Evolutionary conservation across 1,140 invertebrate genomes (phyloP), one percentile per base, ranked within the genome.

Genomic region (Lysiphlebus fabarum): DNA sequence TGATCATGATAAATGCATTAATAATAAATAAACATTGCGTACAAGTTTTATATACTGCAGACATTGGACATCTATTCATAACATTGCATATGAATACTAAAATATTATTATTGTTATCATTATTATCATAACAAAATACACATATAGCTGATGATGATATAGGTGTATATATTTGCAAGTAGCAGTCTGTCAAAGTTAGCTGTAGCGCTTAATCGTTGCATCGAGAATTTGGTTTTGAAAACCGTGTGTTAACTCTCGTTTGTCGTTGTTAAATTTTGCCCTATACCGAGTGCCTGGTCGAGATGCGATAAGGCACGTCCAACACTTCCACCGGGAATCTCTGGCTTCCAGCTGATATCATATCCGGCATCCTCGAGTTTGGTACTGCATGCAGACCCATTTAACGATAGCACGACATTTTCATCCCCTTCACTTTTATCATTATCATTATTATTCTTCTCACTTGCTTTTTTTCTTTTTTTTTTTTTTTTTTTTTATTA

Each of bases 221-320:
- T 34, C 47, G 17, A 26, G 17, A 26, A 4, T 26, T 26, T 26
- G 17, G 17, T 26, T 26, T n/a, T 26, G 17, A 26, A 26, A 26
- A 26, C 17, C 17, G 17, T 26, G 17, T 26, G 17, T 26, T 26
- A 26, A 26, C 17, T 26, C 17, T 26, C 17, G 17, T 26, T 26
- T 2, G 17, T 26, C 17, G 17, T 26, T 5, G 12, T 56, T 47
- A 65, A 65, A 66, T 63, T 47, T 67, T 65, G 64, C 62, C 67
- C 68, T 9, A 38, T 34, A 44, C 11, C 33, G 67, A 67, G 65
- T 70, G 74, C 70, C 73, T 76, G 74, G 71, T 69, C 69, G 71
- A 71, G 65, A 68, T 67, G 71, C 72, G 74, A 76, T 76, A 76
- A 76, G 73, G 68, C 73, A 76, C 74, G 73, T 75, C 73, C 72